Evolutionary conservation across 2,113 vertebrate genomes (phyloP).

Genomic region (Pleuronectes platessa): DNA sequence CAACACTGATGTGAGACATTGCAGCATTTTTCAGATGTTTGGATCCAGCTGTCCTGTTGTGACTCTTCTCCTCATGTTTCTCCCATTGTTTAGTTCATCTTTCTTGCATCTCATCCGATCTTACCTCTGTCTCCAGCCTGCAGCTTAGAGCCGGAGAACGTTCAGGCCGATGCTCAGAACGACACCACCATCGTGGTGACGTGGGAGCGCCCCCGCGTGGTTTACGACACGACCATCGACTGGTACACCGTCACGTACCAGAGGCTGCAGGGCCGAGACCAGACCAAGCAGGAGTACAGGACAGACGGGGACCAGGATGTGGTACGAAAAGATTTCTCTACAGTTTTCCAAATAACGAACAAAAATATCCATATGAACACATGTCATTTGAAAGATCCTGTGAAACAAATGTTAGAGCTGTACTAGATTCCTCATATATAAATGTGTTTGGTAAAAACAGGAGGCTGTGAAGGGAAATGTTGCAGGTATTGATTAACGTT

Average conservation of each 20-base stretch:
- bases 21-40: background rate
- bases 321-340: constrained; percentile 79
- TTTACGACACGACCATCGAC: constrained; percentile 92
- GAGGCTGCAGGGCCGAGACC: constrained; percentile 87
- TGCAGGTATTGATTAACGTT: too few relatives aligned
- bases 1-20: background rate
- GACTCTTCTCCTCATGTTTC: background rate
- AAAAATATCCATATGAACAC: background rate
- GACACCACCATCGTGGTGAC: constrained; percentile 94
- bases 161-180: constrained; percentile 94
- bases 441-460: too few relatives aligned
- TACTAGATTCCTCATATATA: too few relatives aligned
- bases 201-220: constrained; percentile 92
- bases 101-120: background rate
- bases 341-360: background rate
- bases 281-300: constrained; percentile 90
- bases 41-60: background rate
- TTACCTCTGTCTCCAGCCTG: constrained; percentile 83
- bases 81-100: background rate
- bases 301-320: constrained; percentile 98
- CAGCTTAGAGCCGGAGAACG: constrained; percentile 93
- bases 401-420: too few relatives aligned
- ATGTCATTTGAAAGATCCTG: background rate
- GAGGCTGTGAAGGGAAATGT: too few relatives aligned
- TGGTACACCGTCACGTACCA: constrained; percentile 94